phyloP scores from a whole-genome alignment of 2,113 vertebrate genomes.

The Salminus brasiliensis region DNA sequence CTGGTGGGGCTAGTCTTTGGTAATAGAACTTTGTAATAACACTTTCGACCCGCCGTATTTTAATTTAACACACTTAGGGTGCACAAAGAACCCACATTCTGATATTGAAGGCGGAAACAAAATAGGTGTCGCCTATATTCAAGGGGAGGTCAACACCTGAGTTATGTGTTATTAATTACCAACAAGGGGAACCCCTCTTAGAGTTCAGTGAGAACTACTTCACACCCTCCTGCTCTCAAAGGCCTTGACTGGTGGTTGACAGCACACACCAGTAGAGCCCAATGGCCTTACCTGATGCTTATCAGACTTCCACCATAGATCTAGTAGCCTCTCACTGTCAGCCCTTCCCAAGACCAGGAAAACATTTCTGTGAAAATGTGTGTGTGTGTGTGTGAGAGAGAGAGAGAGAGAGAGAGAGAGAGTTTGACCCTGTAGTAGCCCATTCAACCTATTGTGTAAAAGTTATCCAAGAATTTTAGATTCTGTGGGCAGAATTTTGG shows the following conservation, averaged over 20 bases:
- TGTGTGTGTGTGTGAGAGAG: no score
- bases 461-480: not conserved
- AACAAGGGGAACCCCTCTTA: conserved; percentile 38
- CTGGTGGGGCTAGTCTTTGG: no score
- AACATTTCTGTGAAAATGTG: not conserved
- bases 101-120: not conserved
- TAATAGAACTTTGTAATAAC: no score
- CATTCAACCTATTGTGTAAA: not conserved
- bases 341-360: not conserved
- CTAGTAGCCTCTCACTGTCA: not conserved
- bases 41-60: no score
- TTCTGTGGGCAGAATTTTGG: not conserved
- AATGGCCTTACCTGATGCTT: conserved; percentile 34
- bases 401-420: not conserved
- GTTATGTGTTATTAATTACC: conserved; percentile 39
- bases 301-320: conserved; percentile 18
- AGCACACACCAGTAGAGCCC: conserved; percentile 38
- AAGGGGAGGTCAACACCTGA: conserved; percentile 33
- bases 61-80: not conserved
- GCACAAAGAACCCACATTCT: not conserved
- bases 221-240: conserved; percentile 36
- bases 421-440: not conserved
- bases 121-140: not conserved
- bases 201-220: conserved; percentile 44
- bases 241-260: conserved; percentile 26